A percentile compares a stretch with the other conserved stretches of the same genome.
Conservation (phyloP, 2,113 vertebrate genomes). For the Accipiter cooperii region DNA sequence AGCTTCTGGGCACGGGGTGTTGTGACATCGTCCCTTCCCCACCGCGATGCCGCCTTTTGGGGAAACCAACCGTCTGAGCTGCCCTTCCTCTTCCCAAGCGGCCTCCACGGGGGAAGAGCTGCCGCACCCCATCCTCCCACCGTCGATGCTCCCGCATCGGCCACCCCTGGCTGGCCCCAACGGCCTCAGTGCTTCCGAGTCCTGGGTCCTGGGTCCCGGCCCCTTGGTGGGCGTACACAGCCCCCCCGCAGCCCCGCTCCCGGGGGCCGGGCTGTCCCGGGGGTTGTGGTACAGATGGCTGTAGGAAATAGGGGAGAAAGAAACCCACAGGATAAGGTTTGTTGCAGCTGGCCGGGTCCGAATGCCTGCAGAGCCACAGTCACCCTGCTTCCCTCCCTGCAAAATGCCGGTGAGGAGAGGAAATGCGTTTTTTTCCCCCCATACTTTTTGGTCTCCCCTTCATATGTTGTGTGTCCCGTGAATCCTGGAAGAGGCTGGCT, state of each 20-base stretch:
- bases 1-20: neutral
- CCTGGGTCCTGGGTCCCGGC: too few relatives aligned
- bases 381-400: neutral
- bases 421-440: fast-evolving
- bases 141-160: fast-evolving
- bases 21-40: neutral
- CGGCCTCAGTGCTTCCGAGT: neutral
- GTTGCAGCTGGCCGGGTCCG: neutral
- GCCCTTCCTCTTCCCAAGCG: neutral
- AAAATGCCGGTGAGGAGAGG: fast-evolving
- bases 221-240: fast-evolving
- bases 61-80: neutral
- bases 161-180: neutral
- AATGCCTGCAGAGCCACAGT: fast-evolving
- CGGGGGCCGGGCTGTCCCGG: too few relatives aligned
- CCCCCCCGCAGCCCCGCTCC: neutral
- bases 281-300: neutral
- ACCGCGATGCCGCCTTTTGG: neutral
- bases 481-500: too few relatives aligned
- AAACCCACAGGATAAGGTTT: neutral
- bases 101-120: neutral
- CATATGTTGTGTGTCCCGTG: fast-evolving
- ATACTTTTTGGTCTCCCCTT: fast-evolving
- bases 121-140: fast-evolving
- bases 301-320: fast-evolving